These are phyloP conservation scores for Ammodramus savannarum DNA, from an alignment of 2,113 vertebrate genomes.

Conservation along the genomic window DNA sequence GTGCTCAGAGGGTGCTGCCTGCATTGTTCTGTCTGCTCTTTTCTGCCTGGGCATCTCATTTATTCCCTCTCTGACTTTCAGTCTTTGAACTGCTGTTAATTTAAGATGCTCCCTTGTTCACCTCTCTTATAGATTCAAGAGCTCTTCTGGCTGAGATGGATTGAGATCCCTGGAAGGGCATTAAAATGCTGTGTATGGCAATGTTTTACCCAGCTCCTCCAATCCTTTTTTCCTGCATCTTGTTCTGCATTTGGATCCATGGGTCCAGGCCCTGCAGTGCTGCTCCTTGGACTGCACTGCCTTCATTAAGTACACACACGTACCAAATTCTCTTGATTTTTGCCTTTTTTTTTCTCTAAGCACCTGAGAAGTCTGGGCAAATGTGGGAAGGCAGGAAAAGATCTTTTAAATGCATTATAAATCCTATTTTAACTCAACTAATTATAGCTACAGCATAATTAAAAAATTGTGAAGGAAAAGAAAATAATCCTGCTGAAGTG, in stretches of 20 bases:
- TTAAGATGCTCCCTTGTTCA: background rate
- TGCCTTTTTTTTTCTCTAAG: background rate
- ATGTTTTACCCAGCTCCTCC: background rate
- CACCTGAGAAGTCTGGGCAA: background rate
- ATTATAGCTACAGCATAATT: background rate
- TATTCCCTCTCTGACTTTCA: background rate
- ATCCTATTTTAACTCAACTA: background rate
- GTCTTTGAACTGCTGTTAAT: background rate
- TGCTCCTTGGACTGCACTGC: background rate
- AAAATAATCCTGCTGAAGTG: background rate
- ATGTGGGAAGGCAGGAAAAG: background rate
- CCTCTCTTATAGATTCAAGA: background rate
- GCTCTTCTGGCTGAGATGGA: background rate
- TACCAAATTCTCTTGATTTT: background rate
- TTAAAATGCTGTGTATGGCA: background rate
- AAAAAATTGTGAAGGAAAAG: background rate
- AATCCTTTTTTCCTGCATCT: background rate
- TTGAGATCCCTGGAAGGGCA: background rate
- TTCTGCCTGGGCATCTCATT: background rate
- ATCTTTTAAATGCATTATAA: background rate
- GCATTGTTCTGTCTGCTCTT: background rate
- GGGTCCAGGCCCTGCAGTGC: background rate
- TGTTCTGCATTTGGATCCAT: background rate
- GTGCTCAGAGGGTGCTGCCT: background rate
- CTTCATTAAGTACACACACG: background rate